These are phyloP conservation scores for Platycheirus albimanus DNA, from an alignment of 2,888 invertebrate species.

Conservation along the genomic window DNA sequence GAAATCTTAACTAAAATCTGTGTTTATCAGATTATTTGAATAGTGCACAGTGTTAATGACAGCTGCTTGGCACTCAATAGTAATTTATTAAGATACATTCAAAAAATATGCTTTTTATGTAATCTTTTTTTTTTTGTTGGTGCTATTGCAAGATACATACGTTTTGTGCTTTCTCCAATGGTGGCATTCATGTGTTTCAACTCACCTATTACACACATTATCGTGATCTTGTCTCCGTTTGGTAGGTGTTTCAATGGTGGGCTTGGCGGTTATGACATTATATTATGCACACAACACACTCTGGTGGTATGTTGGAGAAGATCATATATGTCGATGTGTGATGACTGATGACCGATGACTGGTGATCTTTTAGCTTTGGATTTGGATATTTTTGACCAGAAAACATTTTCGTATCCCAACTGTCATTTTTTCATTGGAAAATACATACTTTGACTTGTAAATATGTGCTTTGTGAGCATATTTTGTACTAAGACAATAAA, in stretches of 20 bases:
- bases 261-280: conserved; percentile 17
- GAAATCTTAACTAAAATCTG: conserved; percentile 4
- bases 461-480: too few species aligned
- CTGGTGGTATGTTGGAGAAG: background rate
- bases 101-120: background rate
- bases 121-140: background rate
- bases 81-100: background rate
- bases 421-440: background rate
- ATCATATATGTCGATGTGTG: background rate
- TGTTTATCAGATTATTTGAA: background rate
- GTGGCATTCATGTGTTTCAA: conserved; percentile 17
- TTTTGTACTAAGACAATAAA: too few species aligned
- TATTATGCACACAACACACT: conserved; percentile 21
- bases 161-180: conserved; percentile 5
- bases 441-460: too few species aligned
- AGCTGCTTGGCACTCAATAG: background rate
- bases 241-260: background rate
- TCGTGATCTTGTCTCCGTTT: background rate
- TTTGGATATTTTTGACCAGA: background rate
- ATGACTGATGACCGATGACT: background rate
- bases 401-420: too few species aligned
- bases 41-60: background rate
- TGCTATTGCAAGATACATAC: background rate
- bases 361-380: background rate
- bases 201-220: conserved; percentile 5